These are phyloP conservation scores for Euproctis similis DNA, from an alignment of 2,888 invertebrate species.

Conservation along the genomic window DNA sequence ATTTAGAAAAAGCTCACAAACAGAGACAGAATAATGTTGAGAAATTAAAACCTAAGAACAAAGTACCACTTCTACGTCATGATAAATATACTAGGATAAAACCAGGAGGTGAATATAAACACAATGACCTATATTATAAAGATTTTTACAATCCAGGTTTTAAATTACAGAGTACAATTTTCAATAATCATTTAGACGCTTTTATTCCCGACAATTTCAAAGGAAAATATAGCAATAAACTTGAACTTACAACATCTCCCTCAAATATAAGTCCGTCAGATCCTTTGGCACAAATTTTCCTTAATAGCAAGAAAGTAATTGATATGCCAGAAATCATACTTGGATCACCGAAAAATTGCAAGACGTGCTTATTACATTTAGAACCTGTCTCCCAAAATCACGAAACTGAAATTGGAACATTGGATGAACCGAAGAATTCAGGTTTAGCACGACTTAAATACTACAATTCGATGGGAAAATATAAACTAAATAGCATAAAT, in stretches of 20 bases:
- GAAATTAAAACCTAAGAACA: conserved; percentile 53
- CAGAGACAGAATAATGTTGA: conserved; percentile 47
- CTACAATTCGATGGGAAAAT: conserved; percentile 14
- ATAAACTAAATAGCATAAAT: conserved; percentile 14
- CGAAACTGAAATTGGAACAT: conserved; percentile 13
- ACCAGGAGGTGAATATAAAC: conserved; percentile 24
- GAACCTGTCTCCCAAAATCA: conserved; percentile 21
- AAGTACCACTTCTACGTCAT: conserved; percentile 46
- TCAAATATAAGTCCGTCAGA: conserved; percentile 22
- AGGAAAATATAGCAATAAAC: conserved; percentile 28
- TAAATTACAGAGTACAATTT: conserved; percentile 26
- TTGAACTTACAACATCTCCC: conserved; percentile 15
- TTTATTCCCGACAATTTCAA: conserved; percentile 39
- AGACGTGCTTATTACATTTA: conserved; percentile 39
- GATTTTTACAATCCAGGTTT: conserved; percentile 29
- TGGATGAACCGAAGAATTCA: conserved; percentile 18
- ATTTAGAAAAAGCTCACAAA: conserved; percentile 59
- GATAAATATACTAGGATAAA: conserved; percentile 46
- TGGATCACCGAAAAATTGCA: conserved; percentile 38
- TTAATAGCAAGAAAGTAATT: conserved; percentile 26
- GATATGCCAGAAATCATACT: conserved; percentile 19
- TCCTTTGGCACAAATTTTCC: conserved; percentile 23
- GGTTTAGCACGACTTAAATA: conserved; percentile 6
- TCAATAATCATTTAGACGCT: conserved; percentile 39
- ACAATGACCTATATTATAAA: conserved; percentile 31